A percentile compares a stretch with the other conserved stretches of the same genome.
phyloP scores from a whole-genome alignment of 2,797 vertebrate genomes.

The Hybognathus amarus region DNA sequence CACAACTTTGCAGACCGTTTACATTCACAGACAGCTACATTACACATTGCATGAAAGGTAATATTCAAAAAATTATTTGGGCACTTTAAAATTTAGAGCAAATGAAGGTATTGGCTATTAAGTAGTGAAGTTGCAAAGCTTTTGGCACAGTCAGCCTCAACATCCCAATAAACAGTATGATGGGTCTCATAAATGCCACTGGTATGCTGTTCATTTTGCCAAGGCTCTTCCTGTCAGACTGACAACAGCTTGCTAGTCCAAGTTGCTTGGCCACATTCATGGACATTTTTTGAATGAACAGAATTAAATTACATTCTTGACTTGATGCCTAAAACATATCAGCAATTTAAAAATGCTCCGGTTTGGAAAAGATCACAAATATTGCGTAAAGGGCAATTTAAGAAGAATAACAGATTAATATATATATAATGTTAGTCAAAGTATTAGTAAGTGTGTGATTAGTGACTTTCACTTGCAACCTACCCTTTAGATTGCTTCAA shows the following conservation, averaged over 20 bases:
- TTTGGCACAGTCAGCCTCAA: not conserved
- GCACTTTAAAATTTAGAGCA: not conserved
- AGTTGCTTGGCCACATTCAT: not conserved
- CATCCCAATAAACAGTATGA: conserved; percentile 5
- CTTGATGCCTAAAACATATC: not conserved
- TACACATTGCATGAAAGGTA: too few species aligned
- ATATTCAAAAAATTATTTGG: too few species aligned
- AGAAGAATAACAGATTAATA: not conserved
- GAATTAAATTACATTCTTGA: not conserved
- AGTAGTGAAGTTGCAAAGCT: not conserved
- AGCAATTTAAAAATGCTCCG: not conserved
- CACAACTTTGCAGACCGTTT: too few species aligned
- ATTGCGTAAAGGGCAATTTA: not conserved
- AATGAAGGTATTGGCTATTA: conserved; percentile 24
- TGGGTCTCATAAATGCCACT: not conserved
- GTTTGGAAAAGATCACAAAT: not conserved
- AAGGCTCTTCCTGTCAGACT: not conserved
- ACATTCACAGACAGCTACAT: too few species aligned
- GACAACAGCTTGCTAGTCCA: conserved; percentile 14
- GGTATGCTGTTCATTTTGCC: not conserved
- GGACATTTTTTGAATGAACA: conserved; percentile 3
- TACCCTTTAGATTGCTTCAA: not conserved
- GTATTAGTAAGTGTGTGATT: not conserved
- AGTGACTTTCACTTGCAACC: not conserved
- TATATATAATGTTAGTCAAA: not conserved